Evolutionary conservation across 2,797 vertebrate genomes (phyloP).

Genomic region (Danio tinwini): DNA sequence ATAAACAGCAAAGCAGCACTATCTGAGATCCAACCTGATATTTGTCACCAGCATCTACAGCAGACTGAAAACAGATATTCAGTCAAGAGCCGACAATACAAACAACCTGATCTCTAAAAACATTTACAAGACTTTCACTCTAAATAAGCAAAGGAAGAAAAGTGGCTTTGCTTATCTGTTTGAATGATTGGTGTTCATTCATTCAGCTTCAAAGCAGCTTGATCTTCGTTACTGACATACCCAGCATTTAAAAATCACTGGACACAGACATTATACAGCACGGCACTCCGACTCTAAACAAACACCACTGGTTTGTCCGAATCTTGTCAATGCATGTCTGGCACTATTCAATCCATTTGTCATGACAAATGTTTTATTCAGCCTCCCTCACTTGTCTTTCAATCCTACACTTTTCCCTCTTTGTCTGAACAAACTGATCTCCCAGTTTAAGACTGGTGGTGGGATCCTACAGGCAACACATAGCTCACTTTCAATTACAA

Average conservation of each 20-base stretch:
- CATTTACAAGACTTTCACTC: conserved; percentile 26
- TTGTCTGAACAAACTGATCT: conserved; percentile 3
- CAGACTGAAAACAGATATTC: background rate
- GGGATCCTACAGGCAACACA: background rate
- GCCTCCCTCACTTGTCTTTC: background rate
- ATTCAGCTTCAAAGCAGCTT: conserved; percentile 16
- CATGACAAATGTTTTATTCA: conserved; percentile 8
- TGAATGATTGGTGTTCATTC: background rate
- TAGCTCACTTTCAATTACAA: background rate
- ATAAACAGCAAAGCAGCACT: conserved; percentile 31
- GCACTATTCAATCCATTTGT: conserved; percentile 1
- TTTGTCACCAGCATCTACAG: conserved; percentile 46
- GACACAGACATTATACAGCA: conserved; percentile 35
- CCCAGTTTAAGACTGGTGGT: conserved; percentile 7
- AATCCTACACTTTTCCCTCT: background rate
- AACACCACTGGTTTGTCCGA: background rate
- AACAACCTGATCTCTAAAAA: conserved; percentile 14
- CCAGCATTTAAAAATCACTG: conserved; percentile 18
- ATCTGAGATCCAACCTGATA: conserved; percentile 28
- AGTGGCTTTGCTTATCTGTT: conserved; percentile 6
- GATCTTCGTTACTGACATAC: conserved; percentile 4
- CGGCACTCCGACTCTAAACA: conserved; percentile 21
- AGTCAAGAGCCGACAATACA: background rate
- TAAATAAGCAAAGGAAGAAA: conserved; percentile 4
- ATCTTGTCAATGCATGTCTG: background rate